phyloP scores from a whole-genome alignment of 2,797 vertebrate species.

The Brachyrhaphis roseni region DNA sequence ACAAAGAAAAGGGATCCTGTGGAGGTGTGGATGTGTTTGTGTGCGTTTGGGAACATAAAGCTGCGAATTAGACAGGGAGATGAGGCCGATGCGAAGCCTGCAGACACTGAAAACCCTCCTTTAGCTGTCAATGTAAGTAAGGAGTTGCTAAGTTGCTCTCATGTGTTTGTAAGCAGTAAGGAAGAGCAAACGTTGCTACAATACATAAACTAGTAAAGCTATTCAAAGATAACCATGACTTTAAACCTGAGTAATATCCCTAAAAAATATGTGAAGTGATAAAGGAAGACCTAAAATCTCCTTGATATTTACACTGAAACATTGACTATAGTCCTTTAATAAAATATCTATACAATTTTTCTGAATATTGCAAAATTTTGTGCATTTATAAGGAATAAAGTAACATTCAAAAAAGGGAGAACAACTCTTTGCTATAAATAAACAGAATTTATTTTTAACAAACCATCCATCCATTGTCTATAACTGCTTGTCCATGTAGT shows the following conservation, averaged over 20 bases:
- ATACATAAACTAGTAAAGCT: background rate
- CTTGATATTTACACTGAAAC: background rate
- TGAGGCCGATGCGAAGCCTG: background rate
- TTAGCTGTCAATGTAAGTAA: background rate
- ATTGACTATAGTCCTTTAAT: background rate
- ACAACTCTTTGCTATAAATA: background rate
- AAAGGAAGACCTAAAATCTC: background rate
- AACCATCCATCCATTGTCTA: background rate
- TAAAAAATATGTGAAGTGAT: background rate
- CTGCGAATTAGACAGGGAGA: background rate
- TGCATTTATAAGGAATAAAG: background rate
- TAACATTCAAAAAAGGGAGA: background rate
- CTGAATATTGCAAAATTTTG: background rate
- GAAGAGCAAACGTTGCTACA: background rate
- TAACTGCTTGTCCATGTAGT: background rate
- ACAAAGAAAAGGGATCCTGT: conserved; percentile 4
- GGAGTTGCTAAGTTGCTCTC: background rate
- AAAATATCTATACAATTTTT: background rate
- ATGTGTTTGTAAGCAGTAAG: background rate
- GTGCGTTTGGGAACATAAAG: background rate
- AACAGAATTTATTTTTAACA: background rate
- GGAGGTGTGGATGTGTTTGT: conserved; percentile 4
- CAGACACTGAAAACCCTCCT: background rate
- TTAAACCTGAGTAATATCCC: background rate
- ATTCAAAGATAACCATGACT: background rate